Conservation (phyloP, 2,113 vertebrate species). For the Chlamydotis undulata region DNA sequence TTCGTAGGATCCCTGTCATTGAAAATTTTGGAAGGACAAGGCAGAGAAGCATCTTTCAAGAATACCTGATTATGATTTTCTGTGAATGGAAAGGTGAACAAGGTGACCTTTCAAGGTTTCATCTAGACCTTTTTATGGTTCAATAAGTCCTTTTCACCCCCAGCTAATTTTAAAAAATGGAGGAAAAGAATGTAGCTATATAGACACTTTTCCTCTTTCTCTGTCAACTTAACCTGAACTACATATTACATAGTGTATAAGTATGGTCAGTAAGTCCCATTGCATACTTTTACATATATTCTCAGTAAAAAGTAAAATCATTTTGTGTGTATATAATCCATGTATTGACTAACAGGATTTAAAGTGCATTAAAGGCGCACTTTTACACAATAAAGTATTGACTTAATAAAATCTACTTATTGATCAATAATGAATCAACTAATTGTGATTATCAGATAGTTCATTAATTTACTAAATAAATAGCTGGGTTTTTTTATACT, state of each 20-base stretch:
- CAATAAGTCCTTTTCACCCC: not conserved
- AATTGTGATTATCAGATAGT: not conserved
- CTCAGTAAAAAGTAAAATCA: not conserved
- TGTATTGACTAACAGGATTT: not conserved
- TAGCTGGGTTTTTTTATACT: not conserved
- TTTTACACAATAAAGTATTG: not conserved
- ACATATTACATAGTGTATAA: not conserved
- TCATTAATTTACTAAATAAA: not conserved
- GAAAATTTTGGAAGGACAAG: not conserved
- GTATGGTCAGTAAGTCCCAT: not conserved
- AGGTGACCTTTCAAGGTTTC: not conserved
- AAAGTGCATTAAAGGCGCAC: not conserved
- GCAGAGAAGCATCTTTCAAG: not conserved
- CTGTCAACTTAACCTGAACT: not conserved
- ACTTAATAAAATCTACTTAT: not conserved
- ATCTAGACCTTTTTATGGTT: not conserved
- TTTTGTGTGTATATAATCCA: not conserved
- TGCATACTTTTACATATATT: not conserved
- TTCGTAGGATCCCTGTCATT: accelerated
- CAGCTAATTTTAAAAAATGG: not conserved
- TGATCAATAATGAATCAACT: not conserved
- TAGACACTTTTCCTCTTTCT: not conserved
- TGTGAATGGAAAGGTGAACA: not conserved
- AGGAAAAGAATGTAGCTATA: not conserved
- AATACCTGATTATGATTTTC: not conserved